phyloP scores from a whole-genome alignment of 2,113 vertebrate genomes.

The Oreochromis aureus region DNA sequence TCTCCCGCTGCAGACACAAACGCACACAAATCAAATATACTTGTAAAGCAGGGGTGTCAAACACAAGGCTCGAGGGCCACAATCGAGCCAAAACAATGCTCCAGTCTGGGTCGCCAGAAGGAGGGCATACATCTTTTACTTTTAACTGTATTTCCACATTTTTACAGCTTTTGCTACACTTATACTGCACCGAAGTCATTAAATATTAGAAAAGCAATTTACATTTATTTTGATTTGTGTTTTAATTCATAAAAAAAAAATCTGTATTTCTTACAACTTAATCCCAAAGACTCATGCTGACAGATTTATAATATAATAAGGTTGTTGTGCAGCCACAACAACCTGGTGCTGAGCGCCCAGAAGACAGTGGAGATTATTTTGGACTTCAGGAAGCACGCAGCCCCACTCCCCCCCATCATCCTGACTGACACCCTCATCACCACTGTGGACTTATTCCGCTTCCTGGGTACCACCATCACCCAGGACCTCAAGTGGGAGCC shows the following conservation, averaged over 20 bases:
- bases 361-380: too few species aligned
- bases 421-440: too few species aligned
- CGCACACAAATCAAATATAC: not conserved
- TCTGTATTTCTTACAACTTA: accelerated
- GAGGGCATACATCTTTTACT: not conserved
- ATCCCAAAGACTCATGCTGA: not conserved
- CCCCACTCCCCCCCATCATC: too few species aligned
- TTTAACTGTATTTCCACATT: not conserved
- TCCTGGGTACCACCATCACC: too few species aligned
- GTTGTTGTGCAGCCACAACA: too few species aligned
- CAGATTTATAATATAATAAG: not conserved
- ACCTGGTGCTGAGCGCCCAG: too few species aligned
- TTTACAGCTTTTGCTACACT: not conserved
- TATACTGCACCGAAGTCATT: not conserved
- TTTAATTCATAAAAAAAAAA: accelerated
- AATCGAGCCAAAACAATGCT: accelerated
- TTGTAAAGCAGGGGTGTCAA: not conserved
- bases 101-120: not conserved
- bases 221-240: not conserved
- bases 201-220: accelerated
- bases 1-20: constrained; percentile 81
- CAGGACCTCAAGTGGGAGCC: too few species aligned
- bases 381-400: too few species aligned
- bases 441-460: too few species aligned
- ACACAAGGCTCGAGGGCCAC: not conserved